Percentiles rank a stretch among this genome's conserved stretches.
These are phyloP conservation scores for Zaprionus kolodkinae DNA, from an alignment of 1,140 invertebrate species.

Conservation along the genomic window DNA sequence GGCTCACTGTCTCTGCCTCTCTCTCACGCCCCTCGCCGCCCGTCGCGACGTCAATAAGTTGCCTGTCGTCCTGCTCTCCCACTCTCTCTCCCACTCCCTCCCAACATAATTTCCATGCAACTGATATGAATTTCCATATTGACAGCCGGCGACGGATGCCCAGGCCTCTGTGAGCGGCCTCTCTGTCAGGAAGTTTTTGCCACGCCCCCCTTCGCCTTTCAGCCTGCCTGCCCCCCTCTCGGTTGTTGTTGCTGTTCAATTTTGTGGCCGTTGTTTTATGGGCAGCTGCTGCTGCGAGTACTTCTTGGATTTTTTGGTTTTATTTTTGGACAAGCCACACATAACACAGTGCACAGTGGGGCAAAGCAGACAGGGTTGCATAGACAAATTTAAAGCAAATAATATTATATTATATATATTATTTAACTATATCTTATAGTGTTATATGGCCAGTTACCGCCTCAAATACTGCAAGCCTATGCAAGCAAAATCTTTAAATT, in stretches of 20 bases:
- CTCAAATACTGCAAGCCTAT: too few relatives aligned
- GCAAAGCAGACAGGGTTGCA: background rate
- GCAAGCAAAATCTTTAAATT: background rate
- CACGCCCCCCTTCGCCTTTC: background rate
- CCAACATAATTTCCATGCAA: conserved; percentile 51
- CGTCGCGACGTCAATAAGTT: conserved; percentile 48
- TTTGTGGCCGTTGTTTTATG: conserved; percentile 78
- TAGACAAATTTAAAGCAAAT: too few relatives aligned
- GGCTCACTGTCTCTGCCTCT: background rate
- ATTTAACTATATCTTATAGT: too few relatives aligned
- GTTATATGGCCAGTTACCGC: too few relatives aligned
- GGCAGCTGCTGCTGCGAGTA: conserved; percentile 32
- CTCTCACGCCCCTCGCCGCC: conserved; percentile 3
- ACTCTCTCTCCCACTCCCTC: background rate
- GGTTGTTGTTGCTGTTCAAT: conserved; percentile 64
- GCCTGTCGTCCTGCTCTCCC: conserved; percentile 6
- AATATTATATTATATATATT: too few relatives aligned
- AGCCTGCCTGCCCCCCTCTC: background rate
- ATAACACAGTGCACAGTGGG: conserved; percentile 5
- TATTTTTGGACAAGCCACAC: conserved; percentile 58
- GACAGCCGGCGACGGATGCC: conserved; percentile 76
- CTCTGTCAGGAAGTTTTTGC: conserved; percentile 18
- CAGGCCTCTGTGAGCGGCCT: conserved; percentile 4
- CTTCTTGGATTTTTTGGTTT: conserved; percentile 43
- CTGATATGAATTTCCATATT: conserved; percentile 82